These are phyloP conservation scores for Actias luna DNA, from an alignment of 2,888 invertebrate species.

Conservation along the genomic window DNA sequence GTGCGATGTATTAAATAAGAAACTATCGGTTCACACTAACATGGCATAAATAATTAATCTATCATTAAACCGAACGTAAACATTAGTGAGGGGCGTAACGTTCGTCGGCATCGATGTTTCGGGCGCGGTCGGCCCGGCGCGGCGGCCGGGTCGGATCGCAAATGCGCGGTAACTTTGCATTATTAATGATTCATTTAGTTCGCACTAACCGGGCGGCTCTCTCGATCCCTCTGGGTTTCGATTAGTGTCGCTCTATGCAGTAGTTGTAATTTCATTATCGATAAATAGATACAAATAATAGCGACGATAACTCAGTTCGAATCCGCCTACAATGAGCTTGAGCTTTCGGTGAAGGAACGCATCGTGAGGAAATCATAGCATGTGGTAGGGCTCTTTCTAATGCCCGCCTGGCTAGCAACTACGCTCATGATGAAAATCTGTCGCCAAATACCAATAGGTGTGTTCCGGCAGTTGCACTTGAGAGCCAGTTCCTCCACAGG, in stretches of 20 bases:
- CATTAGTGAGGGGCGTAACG: slow-evolving; percentile 53
- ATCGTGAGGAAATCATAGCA: too few relatives aligned
- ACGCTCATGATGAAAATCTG: too few relatives aligned
- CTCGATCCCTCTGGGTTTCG: slow-evolving; percentile 69
- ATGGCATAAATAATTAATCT: slow-evolving; percentile 15
- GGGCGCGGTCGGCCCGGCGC: slow-evolving; percentile 15
- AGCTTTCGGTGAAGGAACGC: too few relatives aligned
- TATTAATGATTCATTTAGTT: slow-evolving; percentile 82
- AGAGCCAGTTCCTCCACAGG: too few relatives aligned
- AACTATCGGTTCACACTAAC: slow-evolving; percentile 5
- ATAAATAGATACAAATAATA: neutral
- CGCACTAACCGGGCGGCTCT: slow-evolving; percentile 76
- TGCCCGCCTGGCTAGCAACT: too few relatives aligned
- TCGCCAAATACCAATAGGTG: too few relatives aligned
- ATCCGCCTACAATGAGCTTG: too few relatives aligned
- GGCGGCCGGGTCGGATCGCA: slow-evolving; percentile 43
- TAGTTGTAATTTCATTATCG: slow-evolving; percentile 11
- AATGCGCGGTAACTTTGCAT: slow-evolving; percentile 71
- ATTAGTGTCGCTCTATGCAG: slow-evolving; percentile 45
- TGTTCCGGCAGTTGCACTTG: too few relatives aligned
- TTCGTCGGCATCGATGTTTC: slow-evolving; percentile 59
- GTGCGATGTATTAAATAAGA: neutral
- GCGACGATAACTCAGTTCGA: too few relatives aligned
- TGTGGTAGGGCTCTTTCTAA: too few relatives aligned
- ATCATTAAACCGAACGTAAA: slow-evolving; percentile 12